Base-by-base conservation (phyloP, 2,113 vertebrate species). In the Bostrychus sinensis region DNA sequence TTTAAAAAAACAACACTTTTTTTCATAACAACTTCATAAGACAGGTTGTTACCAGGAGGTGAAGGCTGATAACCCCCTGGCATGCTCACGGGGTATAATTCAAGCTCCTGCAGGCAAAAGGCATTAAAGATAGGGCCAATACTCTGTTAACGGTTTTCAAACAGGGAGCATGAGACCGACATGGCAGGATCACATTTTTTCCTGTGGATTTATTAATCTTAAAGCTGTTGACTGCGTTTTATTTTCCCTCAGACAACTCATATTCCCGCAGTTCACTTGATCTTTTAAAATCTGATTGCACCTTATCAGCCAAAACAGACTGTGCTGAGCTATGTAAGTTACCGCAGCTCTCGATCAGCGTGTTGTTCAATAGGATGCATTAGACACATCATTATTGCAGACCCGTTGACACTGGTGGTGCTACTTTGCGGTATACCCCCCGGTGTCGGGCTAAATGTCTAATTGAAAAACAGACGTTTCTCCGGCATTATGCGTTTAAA, bases 291-390 rank as follows among this genome's bases (percentile, higher is more conserved):
- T 88, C 85, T 78, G 88, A 90, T 85, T 78, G 74, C 54, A 63
- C 80, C 86, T 91, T 90, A 91, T 91, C 89, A 61, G 83, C 37
- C 32, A 61, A 50, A 86, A 73, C 91, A 91, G 89, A 69, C 72
- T 65, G 70, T 20, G 54, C 43, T 4, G 54, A 75, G 83, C 73
- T 79, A 82, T 77, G 74, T 77, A 67, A 82, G 77, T 83, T 82
- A 77, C 68, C 71, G 72, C 79, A 55, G 78, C 80, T 84, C 75
- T 82, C 73, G 56, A 84, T 82, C 80, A 77, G 56, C 48, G 28
- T 61, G 82, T 60, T 32, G 70, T 54, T 81, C 65, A 60, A 84
- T 82, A 73, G 86, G 74, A 23, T 78, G 84, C 83, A 88, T 90
- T 88, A 87, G 75, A 63, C 63, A 55, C 79, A 74, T 85, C 72